phyloP scores from a whole-genome alignment of 2,797 vertebrate species.

The Aselliscus stoliczkanus region DNA sequence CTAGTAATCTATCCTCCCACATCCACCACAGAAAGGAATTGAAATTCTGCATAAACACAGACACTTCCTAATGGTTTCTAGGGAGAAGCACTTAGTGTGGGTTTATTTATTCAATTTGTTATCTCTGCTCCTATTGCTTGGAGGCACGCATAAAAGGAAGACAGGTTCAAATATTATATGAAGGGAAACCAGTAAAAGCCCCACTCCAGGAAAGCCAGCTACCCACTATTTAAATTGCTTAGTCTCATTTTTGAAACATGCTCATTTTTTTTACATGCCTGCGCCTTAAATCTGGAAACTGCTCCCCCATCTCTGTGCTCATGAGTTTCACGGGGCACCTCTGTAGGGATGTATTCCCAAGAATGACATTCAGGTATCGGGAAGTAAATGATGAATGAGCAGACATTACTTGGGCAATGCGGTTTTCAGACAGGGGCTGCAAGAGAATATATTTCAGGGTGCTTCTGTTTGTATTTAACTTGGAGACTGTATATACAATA shows the following conservation, averaged over 20 bases:
- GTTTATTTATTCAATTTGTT: slow-evolving; percentile 16
- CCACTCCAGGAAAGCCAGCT: neutral
- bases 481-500: neutral
- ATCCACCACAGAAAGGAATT: neutral
- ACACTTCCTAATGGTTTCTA: neutral
- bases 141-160: neutral
- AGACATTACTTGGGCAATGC: neutral
- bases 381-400: neutral
- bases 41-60: neutral
- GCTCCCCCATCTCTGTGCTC: neutral
- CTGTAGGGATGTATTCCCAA: neutral
- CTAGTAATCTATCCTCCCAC: neutral
- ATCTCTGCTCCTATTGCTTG: neutral
- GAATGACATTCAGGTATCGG: neutral
- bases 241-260: neutral
- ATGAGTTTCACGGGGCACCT: neutral
- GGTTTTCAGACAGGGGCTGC: slow-evolving; percentile 31
- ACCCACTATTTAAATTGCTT: neutral
- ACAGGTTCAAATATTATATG: neutral
- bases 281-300: neutral
- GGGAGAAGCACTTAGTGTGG: neutral
- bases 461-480: slow-evolving; percentile 41
- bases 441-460: neutral
- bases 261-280: neutral
- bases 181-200: neutral